A percentile compares a stretch with the other conserved stretches of the same genome.
phyloP scores from a whole-genome alignment of 2,113 vertebrate genomes.

The Prolemur simus region DNA sequence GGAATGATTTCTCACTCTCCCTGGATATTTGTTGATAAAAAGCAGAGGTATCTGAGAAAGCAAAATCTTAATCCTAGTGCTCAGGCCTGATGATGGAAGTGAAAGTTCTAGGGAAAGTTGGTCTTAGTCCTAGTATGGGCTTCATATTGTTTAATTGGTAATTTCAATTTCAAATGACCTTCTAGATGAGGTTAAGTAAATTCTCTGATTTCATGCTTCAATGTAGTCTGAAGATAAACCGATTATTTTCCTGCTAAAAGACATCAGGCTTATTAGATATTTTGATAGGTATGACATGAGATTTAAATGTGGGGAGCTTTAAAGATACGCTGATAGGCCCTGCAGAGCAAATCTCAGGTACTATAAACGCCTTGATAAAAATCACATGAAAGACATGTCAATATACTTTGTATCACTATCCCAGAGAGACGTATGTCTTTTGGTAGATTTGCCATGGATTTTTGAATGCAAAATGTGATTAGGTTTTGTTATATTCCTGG shows the following conservation, averaged over 20 bases:
- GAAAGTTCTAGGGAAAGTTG: neutral
- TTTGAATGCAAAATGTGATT: neutral
- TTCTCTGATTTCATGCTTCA: neutral
- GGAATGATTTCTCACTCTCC: neutral
- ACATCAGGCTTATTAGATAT: neutral
- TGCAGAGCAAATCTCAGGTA: neutral
- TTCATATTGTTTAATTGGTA: neutral
- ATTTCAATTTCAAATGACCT: neutral
- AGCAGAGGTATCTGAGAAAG: neutral
- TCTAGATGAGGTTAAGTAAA: neutral
- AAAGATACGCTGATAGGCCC: neutral
- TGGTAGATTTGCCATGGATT: neutral
- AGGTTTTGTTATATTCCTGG: neutral
- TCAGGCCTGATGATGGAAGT: neutral
- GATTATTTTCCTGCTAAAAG: slow-evolving; percentile 2
- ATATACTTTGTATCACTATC: neutral
- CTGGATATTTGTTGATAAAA: neutral
- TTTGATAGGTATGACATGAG: neutral
- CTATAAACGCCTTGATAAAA: neutral
- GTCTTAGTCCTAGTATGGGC: neutral
- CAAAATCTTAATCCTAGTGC: neutral
- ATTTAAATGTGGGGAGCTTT: neutral
- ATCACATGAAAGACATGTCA: neutral
- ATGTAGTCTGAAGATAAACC: neutral
- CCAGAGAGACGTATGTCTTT: neutral